Base-by-base conservation (phyloP, 2,113 vertebrate species). In the Megalops atlanticus region DNA sequence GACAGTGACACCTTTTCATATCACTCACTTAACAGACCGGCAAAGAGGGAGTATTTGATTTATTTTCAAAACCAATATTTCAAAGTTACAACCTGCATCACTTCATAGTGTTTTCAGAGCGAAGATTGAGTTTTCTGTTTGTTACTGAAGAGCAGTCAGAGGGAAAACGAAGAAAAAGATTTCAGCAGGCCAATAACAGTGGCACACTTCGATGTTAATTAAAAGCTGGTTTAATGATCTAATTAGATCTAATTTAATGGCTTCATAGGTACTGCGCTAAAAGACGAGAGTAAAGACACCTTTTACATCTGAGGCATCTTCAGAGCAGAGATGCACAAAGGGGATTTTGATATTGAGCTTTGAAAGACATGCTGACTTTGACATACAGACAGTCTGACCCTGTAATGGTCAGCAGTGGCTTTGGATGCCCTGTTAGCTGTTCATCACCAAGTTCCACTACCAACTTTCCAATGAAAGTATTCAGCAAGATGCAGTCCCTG, bases 171-270 rank as follows among this genome's bases (percentile, higher is more conserved):
- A 76, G 58, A 75, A 39, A 82, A 80, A 76, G 77, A 86, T 54
- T 81, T 80, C 78, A 79, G 76, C 52, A 54, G 52, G 76, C 41
- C 81, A 71, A 81, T 80, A 79, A 78, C 68, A 83, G 40, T 54
- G 38, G 12, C 80, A 82, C 76, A 79, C 52, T 76, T 76, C 75
- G 36, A 40, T 77, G 72, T 73, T 87, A 78, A 86, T 87, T 85
- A 87, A 86, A 83, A 43, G 77, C 36, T 52, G 40, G 80, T 83
- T 88, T 85, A 86, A 87, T 84, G 72, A 86, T 84, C 36, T 86
- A 85, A 88, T 86, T 85, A 76, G 24, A 71, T 80, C 70, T 84
- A 81, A 89, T 89, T 87, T 83, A 64, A 58, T 68, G 84, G 24
- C 76, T 84, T 79, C 64, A 79, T 68, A 79, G 76, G 77, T 35